phyloP scores from a whole-genome alignment of 2,797 vertebrate species.

The Gobio occitaniae region DNA sequence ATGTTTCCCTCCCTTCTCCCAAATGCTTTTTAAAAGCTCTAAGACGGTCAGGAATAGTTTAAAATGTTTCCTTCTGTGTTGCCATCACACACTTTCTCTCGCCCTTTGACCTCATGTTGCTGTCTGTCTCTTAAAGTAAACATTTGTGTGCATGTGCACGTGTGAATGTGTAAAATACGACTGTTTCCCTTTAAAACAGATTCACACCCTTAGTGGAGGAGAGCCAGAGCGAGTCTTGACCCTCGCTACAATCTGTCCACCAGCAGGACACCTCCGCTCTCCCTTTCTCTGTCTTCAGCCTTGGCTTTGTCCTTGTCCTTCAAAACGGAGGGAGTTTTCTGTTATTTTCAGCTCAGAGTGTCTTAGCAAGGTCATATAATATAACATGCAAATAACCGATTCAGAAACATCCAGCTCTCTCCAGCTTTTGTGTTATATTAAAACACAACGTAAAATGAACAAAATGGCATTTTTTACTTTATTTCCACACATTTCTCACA shows the following conservation, averaged over 20 bases:
- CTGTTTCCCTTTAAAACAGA: constrained; percentile 17
- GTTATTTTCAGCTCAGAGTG: constrained; percentile 6
- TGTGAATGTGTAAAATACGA: background rate
- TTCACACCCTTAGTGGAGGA: background rate
- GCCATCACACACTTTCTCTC: background rate
- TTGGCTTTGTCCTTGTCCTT: constrained; percentile 19
- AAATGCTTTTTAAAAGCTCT: background rate
- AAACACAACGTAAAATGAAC: background rate
- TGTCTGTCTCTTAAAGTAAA: background rate
- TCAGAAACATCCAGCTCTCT: background rate
- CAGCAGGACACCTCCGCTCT: background rate
- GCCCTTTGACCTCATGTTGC: background rate
- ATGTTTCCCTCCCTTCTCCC: background rate
- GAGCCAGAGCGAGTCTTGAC: constrained; percentile 17
- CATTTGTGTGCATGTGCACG: background rate
- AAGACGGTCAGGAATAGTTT: background rate
- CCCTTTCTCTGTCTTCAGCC: background rate
- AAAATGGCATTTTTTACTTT: background rate
- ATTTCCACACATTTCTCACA: too few species aligned
- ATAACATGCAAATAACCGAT: background rate
- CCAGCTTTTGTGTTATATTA: background rate
- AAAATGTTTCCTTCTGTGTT: background rate
- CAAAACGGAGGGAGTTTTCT: background rate
- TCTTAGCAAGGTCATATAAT: background rate
- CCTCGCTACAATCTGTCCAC: constrained; percentile 8